Evolutionary conservation across 2,888 invertebrate genomes (phyloP).

Genomic region (Bhutanitis thaidina): DNA sequence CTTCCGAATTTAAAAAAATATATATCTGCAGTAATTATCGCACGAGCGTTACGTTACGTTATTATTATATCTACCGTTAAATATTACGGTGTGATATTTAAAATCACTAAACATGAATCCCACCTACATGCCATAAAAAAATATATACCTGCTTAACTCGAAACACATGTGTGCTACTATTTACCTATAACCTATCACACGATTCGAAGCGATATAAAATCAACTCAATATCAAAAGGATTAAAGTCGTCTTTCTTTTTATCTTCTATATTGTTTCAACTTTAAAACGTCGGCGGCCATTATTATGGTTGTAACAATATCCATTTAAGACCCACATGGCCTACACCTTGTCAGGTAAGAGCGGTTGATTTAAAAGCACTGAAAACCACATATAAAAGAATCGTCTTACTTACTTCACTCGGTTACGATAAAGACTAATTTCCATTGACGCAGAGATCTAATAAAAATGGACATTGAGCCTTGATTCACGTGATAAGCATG

Average conservation of each 20-base stretch:
- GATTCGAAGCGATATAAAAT: conserved; percentile 1
- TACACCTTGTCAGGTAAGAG: conserved; percentile 42
- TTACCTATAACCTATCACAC: conserved; percentile 3
- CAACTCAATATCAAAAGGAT: background rate
- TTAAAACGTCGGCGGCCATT: conserved; percentile 39
- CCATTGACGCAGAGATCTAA: background rate
- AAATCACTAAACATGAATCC: background rate
- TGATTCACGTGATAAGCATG: background rate
- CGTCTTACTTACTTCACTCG: background rate
- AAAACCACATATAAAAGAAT: conserved; percentile 3
- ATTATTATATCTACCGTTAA: too few species aligned
- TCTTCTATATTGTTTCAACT: background rate
- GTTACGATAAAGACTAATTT: conserved; percentile 1
- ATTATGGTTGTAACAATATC: conserved; percentile 37
- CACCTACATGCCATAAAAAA: conserved; percentile 15
- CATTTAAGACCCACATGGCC: conserved; percentile 33
- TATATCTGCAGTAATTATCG: too few species aligned
- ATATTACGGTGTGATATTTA: too few species aligned
- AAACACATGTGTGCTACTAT: conserved; percentile 10
- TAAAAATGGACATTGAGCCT: background rate
- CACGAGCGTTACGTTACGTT: too few species aligned
- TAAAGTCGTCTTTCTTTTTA: conserved; percentile 1
- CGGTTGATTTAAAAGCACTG: conserved; percentile 29
- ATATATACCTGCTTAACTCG: conserved; percentile 9
- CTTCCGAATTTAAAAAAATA: too few species aligned